Percentiles rank a stretch among this genome's conserved stretches.
phyloP scores from a whole-genome alignment of 2,888 invertebrate genomes.

The Carcina quercana region DNA sequence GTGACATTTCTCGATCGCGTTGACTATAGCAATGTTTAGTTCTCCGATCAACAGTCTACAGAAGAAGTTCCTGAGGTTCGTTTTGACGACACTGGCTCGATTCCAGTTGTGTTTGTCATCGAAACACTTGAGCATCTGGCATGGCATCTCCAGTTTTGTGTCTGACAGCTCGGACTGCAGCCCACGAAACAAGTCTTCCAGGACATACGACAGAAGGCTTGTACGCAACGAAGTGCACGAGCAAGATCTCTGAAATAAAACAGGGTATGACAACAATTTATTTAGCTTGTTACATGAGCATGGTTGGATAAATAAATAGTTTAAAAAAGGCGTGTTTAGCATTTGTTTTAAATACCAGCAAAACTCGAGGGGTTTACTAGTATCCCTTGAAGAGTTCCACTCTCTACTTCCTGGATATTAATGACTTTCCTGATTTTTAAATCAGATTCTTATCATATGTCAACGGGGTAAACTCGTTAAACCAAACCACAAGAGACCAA shows the following conservation, averaged over 20 bases:
- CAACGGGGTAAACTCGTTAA: too few relatives aligned
- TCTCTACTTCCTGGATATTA: too few relatives aligned
- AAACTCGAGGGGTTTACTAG: too few relatives aligned
- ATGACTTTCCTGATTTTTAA: too few relatives aligned
- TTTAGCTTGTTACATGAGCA: too few relatives aligned
- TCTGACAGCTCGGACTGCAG: constrained; percentile 43
- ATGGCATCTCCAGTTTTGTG: constrained; percentile 43
- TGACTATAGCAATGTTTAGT: constrained; percentile 58
- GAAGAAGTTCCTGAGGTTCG: constrained; percentile 45
- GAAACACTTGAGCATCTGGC: constrained; percentile 55
- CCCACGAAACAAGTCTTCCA: constrained; percentile 50
- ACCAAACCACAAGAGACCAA: too few relatives aligned
- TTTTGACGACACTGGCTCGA: constrained; percentile 37
- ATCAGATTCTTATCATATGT: too few relatives aligned
- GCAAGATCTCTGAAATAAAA: constrained; percentile 47
- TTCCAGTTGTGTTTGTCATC: constrained; percentile 64
- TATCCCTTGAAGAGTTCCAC: too few relatives aligned
- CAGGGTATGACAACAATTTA: too few relatives aligned
- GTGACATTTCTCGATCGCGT: constrained; percentile 58
- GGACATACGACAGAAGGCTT: constrained; percentile 43
- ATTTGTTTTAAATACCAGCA: too few relatives aligned
- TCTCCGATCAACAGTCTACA: constrained; percentile 46
- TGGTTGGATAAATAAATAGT: too few relatives aligned
- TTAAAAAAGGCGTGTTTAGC: too few relatives aligned
- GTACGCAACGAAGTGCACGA: constrained; percentile 53